Base-by-base conservation (phyloP, 2,888 invertebrate species). In the Thereva unica region DNA sequence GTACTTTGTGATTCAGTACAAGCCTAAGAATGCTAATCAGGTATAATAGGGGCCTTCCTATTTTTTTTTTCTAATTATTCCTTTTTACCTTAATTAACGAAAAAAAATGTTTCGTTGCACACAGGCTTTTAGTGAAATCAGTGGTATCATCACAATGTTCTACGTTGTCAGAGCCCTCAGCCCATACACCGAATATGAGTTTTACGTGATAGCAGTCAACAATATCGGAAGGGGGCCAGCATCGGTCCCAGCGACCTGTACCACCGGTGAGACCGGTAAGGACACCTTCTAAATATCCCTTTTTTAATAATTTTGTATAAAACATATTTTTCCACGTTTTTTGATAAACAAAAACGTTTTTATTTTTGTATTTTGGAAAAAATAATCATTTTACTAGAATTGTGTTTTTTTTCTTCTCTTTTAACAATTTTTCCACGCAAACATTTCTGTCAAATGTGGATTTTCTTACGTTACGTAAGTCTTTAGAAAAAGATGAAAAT, bases 211-310 rank as follows among this genome's bases (percentile, higher is more conserved):
- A 73, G 97, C 96, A 35, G 94, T 94, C 64, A 98, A 97, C 84
- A 91, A 90, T 80, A 92, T 96, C 72, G 98, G 98, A 50, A 85
- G 95, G 69, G 96, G 98, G 44, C 89, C 90, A 44, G 91, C 95
- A 3, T 96, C 96, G 71, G 84, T 89, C 34, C 91, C 96, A 0
- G 92, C 92, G 52, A 89, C 92, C 76, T 92, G 95, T 76, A 96
- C 95, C 72, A 99, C 98, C 35, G 96, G 95, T 76, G 97, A 97
- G 87, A 93, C 95, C 85, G 94, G 96, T 97, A 87, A 84, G 85
- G 83, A 78, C 65, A 56, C 41, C 12, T 12, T 42, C 23, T 56
- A 3, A 4, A 52, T 37, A 38, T 34, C 53, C n/a, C 9, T 8
- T 53, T 40, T 63, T 66, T 61, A 54, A 7, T 10, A 10, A 69